Conservation (phyloP, 1,140 invertebrate species). For the Pseudachorutes palmiensis region DNA sequence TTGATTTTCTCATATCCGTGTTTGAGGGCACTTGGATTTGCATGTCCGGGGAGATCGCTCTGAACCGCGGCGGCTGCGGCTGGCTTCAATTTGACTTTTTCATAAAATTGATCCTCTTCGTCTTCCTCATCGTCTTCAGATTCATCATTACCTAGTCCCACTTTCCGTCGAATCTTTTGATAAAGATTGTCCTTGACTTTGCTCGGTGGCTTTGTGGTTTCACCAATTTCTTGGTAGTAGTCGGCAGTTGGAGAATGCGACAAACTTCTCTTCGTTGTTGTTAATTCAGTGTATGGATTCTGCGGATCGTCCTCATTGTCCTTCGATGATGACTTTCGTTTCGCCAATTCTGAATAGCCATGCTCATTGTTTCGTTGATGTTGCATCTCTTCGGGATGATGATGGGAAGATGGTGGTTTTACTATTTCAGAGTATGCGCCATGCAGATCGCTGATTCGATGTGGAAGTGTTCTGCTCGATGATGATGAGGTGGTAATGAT, state of each 20-base stretch:
- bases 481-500: not conserved
- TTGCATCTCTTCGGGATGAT: not conserved
- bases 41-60: not conserved
- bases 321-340: slow-evolving; percentile 12
- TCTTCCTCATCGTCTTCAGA: slow-evolving; percentile 31
- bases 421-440: not conserved
- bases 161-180: slow-evolving; percentile 27
- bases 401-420: not conserved
- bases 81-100: slow-evolving; percentile 24
- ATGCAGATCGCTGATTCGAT: not conserved
- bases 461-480: not conserved
- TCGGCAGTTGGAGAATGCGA: slow-evolving; percentile 4
- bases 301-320: slow-evolving; percentile 5
- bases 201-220: not conserved
- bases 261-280: not conserved
- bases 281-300: not conserved
- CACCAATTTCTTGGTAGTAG: slow-evolving; percentile 29
- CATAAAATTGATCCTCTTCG: slow-evolving; percentile 34
- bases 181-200: slow-evolving; percentile 16
- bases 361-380: slow-evolving; percentile 23
- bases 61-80: not conserved
- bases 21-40: slow-evolving; percentile 20
- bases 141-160: not conserved
- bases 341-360: slow-evolving; percentile 28
- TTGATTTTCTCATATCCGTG: slow-evolving; percentile 37